These are phyloP conservation scores for Sphaerophoria rueppellii DNA, from an alignment of 2,888 invertebrate genomes.

Conservation along the genomic window DNA sequence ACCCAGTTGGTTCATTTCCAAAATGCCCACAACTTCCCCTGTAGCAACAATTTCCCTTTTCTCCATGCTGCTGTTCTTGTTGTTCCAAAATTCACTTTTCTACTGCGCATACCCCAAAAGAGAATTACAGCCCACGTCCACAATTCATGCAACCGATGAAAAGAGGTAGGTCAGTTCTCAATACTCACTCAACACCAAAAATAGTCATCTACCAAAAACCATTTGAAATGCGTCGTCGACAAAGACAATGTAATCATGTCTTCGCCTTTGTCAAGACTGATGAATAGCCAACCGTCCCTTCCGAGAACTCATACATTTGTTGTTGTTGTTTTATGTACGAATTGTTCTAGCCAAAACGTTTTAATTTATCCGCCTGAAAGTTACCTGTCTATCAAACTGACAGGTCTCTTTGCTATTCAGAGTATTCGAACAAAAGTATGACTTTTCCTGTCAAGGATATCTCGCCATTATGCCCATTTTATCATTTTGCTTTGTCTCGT, in stretches of 20 bases:
- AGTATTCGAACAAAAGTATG: constrained; percentile 7
- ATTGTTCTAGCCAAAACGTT: constrained; percentile 32
- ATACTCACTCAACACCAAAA: background rate
- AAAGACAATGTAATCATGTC: constrained; percentile 26
- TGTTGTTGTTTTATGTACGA: constrained; percentile 38
- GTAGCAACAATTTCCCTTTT: constrained; percentile 55
- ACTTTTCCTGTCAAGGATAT: constrained; percentile 60
- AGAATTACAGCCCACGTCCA: constrained; percentile 34
- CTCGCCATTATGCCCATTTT: constrained; percentile 50
- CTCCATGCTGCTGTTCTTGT: constrained; percentile 13
- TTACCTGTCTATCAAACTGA: constrained; percentile 35
- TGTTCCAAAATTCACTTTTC: constrained; percentile 37
- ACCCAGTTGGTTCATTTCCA: constrained; percentile 34
- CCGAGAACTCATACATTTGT: background rate
- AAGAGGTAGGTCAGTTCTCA: constrained; percentile 61
- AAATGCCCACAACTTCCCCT: background rate
- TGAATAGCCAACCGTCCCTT: constrained; percentile 6
- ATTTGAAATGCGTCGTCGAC: constrained; percentile 19
- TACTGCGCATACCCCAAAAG: constrained; percentile 43
- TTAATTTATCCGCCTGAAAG: constrained; percentile 33
- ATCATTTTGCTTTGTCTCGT: constrained; percentile 38
- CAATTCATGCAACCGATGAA: constrained; percentile 29
- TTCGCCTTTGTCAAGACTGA: constrained; percentile 17
- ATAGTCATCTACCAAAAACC: constrained; percentile 19
- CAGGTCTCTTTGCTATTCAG: background rate